A percentile compares a stretch with the other conserved stretches of the same genome.
Conservation (phyloP, 2,113 vertebrate species). For the Xiphophorus couchianus region DNA sequence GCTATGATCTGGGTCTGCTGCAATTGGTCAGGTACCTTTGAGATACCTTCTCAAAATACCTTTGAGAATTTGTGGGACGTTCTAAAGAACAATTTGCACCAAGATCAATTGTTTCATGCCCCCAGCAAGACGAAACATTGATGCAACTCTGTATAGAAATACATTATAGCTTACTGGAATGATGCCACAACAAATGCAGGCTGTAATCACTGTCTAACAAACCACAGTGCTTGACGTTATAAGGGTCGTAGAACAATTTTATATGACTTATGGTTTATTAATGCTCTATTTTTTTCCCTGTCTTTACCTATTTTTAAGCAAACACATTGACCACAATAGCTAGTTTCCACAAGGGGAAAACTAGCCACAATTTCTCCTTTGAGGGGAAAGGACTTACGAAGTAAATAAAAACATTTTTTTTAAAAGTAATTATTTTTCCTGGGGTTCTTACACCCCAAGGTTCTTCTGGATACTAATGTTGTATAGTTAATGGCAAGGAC, state of each 20-base stretch:
- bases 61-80: background rate
- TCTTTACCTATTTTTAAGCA: slow-evolving; percentile 22
- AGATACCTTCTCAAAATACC: background rate
- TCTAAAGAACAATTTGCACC: background rate
- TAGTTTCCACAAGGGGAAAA: slow-evolving; percentile 12
- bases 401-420: background rate
- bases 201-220: background rate
- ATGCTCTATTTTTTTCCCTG: slow-evolving; percentile 4
- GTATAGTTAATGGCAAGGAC: slow-evolving; percentile 20
- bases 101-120: background rate
- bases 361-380: too few species aligned
- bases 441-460: slow-evolving; percentile 24
- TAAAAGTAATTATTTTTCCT: slow-evolving; percentile 23
- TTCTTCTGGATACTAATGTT: slow-evolving; percentile 27
- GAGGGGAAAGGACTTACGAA: slow-evolving; percentile 34
- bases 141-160: background rate
- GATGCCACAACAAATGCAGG: background rate
- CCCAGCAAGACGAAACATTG: background rate
- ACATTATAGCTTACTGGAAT: background rate
- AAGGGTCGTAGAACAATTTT: slow-evolving; percentile 1
- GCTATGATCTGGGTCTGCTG: background rate
- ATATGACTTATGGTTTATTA: slow-evolving; percentile 7
- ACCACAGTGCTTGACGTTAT: background rate
- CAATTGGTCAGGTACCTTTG: background rate
- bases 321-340: slow-evolving; percentile 20